Evolutionary conservation across 2,888 invertebrate species (phyloP), one percentile per base, ranked within the genome.

Genomic region (Synergus laeviventris): DNA sequence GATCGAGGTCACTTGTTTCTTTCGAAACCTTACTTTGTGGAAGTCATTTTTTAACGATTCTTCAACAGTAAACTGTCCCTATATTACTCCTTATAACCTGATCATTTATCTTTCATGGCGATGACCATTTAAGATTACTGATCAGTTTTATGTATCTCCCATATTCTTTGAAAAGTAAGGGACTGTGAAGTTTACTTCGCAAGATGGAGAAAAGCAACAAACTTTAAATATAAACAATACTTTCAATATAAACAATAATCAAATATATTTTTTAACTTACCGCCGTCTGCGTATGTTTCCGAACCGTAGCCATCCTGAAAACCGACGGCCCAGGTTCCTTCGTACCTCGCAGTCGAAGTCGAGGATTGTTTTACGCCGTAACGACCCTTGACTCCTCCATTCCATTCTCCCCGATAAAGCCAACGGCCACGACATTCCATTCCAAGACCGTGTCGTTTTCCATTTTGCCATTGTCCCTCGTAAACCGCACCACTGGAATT

Each of bases 381-480:
- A 83, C 99, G 96, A 74, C 99, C 99, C 92, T 99, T 99, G 93
- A 97, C 98, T 62, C 99, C 99, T 91, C 98, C 97, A 78, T 98
- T 98, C 98, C 99, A 99, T 93, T 99, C 99, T 81, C 99, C 99
- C 82, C 98, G 94, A 93, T 99, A 99, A 84, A 98, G 93, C 97
- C 99, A 99, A 76, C 98, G 94, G 64, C 99, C 99, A 82, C 99
- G 95, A 81, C 97, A 96, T 92, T 99, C 99, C 89, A 99, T 97
- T 79, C 99, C 99, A 89, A 99, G 93, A 12, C 99, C 99, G 91
- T 99, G 99, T 75, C 99, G 94, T 92, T 99, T 98, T 82, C 99
- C 99, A 91, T 99, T 99, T 92, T 98, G 99, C 99, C 99, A 99
- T 92, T 99, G 98, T 80, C 99, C 99, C 92, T 98, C 98, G 93